Base-by-base conservation (phyloP, 2,797 vertebrate genomes). In the Sebastes glaucus region DNA sequence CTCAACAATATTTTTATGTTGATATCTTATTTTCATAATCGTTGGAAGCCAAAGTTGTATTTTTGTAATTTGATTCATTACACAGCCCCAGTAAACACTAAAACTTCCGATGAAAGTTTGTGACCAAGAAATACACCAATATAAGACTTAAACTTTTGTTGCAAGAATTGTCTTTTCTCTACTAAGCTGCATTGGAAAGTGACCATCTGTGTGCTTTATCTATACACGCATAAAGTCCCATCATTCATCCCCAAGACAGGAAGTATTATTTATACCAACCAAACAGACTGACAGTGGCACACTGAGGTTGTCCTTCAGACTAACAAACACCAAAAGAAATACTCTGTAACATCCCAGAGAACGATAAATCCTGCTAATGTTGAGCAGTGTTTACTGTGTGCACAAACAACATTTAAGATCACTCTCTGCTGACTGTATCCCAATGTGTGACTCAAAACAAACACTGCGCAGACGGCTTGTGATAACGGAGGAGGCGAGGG, bases 391-490 rank as follows among this genome's bases (percentile, higher is more conserved):
- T 76, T 67, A 49, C 46, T 52, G 23, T 49, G 25, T 53, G 25
- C 62, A 56, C 65, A 82, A 82, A 80, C 56, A 70, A 16, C 72
- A 56, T 72, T 77, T 64, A 74, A 62, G 49, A 71, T 80, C 30
- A 27, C 11, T 88, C 6, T 82, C 66, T 74, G 25, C 62, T 32
- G 63, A 77, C 38, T 52, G 22, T 62, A 27, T 71, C 70, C 33
- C 11, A 84, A 83, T 14, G 30, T 35, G 5, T 88, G 72, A 78
- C 65, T 77, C 64, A 72, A 79, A 82, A 56, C 74, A 84, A 86
- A 85, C 56, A 63, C 59, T 62, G 30, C 74, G 65, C 53, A 71
- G 83, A 75, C 14, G 10, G 74, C 68, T 53, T 67, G 77, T 72
- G 76, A 82, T 77, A 63, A 73, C 65, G 28, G 22, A 61, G 71